Evolutionary conservation across 2,113 vertebrate species (phyloP).

Genomic region (Charadrius vociferus): DNA sequence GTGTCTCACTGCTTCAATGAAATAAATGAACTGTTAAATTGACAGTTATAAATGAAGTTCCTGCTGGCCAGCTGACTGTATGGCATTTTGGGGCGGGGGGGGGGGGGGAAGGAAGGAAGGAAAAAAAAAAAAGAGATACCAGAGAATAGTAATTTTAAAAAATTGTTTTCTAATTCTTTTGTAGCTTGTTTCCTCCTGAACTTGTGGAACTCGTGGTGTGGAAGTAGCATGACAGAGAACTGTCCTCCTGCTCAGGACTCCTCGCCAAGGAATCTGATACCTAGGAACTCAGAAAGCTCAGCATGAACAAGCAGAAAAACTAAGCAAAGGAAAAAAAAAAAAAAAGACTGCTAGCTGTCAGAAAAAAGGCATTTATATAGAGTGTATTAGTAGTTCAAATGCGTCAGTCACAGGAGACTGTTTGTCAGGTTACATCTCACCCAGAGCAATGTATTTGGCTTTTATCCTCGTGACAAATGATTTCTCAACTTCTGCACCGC

Average conservation of each 20-base stretch:
- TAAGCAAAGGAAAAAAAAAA: slow-evolving; percentile 14
- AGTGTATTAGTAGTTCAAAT: slow-evolving; percentile 65
- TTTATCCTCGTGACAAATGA: slow-evolving; percentile 70
- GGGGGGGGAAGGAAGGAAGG: no score
- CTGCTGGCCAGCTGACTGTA: slow-evolving; percentile 40
- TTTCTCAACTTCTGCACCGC: slow-evolving; percentile 45
- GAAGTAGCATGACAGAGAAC: background rate
- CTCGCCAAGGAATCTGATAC: background rate
- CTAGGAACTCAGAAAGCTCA: background rate
- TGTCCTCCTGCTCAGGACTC: background rate
- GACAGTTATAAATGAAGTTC: slow-evolving; percentile 69
- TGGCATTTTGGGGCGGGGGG: background rate
- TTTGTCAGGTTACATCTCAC: slow-evolving; percentile 69
- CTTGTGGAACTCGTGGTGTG: background rate
- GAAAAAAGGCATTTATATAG: slow-evolving; percentile 40
- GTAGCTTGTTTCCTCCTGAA: background rate
- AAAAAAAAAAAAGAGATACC: fast-evolving
- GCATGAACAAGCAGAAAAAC: slow-evolving; percentile 57
- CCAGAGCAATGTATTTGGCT: slow-evolving; percentile 57
- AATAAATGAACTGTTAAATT: slow-evolving; percentile 72
- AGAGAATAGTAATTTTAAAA: background rate
- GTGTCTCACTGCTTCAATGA: slow-evolving; percentile 61
- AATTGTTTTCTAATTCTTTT: background rate
- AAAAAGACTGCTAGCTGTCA: slow-evolving; percentile 36
- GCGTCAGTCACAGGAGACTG: slow-evolving; percentile 60